Conservation (phyloP, 2,888 invertebrate species). For the Idaea straminata region DNA sequence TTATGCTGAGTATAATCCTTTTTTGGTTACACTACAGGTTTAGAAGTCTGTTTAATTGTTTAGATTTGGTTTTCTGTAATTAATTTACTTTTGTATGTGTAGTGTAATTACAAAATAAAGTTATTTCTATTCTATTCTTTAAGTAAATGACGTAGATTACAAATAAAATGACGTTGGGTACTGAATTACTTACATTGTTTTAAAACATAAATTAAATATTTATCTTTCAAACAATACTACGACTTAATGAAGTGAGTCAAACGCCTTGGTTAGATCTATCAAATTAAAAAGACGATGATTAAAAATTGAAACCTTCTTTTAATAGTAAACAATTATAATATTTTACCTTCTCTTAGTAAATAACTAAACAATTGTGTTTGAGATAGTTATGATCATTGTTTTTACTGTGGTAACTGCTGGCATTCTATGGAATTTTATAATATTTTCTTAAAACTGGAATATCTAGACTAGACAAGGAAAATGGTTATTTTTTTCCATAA, state of each 20-base stretch:
- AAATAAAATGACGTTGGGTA: neutral
- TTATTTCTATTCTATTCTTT: no score
- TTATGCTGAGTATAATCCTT: no score
- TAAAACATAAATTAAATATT: neutral
- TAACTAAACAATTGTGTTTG: no score
- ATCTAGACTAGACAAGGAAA: slow-evolving; percentile 22
- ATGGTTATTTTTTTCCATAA: slow-evolving; percentile 25
- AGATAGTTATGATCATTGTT: no score
- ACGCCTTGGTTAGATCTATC: neutral
- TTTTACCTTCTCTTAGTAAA: no score
- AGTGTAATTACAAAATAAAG: no score
- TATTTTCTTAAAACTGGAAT: slow-evolving; percentile 37
- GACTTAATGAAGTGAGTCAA: neutral
- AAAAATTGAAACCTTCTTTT: no score
- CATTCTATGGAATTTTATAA: slow-evolving; percentile 47
- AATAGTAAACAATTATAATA: no score
- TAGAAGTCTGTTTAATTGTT: no score
- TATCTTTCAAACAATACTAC: neutral
- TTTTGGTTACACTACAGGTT: no score
- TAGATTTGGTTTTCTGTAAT: no score
- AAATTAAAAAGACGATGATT: slow-evolving; percentile 18
- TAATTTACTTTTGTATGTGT: no score
- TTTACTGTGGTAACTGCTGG: slow-evolving; percentile 36
- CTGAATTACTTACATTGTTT: neutral
- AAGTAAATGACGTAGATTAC: neutral